Conservation (phyloP, 2,113 vertebrate genomes). For the Carollia perspicillata region DNA sequence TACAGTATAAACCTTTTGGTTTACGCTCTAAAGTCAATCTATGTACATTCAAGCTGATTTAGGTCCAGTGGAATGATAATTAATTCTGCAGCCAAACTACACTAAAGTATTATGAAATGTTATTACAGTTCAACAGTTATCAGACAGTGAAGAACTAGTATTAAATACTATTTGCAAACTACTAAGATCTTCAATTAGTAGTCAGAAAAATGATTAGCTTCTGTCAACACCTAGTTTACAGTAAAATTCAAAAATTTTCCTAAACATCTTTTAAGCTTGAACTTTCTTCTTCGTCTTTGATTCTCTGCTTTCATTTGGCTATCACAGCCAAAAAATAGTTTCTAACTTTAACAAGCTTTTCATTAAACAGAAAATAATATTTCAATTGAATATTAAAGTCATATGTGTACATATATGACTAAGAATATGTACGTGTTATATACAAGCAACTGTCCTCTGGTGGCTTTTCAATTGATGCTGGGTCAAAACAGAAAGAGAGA, state of each 20-base stretch:
- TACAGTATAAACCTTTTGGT: constrained; percentile 70
- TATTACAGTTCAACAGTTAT: constrained; percentile 70
- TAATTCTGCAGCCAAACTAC: constrained; percentile 80
- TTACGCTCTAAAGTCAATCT: constrained; percentile 72
- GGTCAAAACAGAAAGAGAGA: background rate
- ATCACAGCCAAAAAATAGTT: background rate
- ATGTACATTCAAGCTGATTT: constrained; percentile 70
- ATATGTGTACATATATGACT: background rate
- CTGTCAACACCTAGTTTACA: constrained; percentile 68
- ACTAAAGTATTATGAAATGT: constrained; percentile 74
- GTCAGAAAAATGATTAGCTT: constrained; percentile 68
- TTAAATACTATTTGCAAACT: constrained; percentile 75
- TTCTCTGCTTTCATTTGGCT: constrained; percentile 53
- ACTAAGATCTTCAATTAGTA: constrained; percentile 59
- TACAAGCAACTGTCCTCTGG: constrained; percentile 39
- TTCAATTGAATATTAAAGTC: background rate
- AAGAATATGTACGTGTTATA: background rate
- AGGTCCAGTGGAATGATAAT: constrained; percentile 76
- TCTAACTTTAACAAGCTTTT: constrained; percentile 37
- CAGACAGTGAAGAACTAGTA: constrained; percentile 66
- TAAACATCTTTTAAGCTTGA: constrained; percentile 48
- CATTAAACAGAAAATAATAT: constrained; percentile 39
- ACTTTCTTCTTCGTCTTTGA: background rate
- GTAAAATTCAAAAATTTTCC: constrained; percentile 60
- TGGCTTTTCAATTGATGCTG: background rate